Base-by-base conservation (phyloP, 2,113 vertebrate genomes). In the Pygoscelis antarcticus region DNA sequence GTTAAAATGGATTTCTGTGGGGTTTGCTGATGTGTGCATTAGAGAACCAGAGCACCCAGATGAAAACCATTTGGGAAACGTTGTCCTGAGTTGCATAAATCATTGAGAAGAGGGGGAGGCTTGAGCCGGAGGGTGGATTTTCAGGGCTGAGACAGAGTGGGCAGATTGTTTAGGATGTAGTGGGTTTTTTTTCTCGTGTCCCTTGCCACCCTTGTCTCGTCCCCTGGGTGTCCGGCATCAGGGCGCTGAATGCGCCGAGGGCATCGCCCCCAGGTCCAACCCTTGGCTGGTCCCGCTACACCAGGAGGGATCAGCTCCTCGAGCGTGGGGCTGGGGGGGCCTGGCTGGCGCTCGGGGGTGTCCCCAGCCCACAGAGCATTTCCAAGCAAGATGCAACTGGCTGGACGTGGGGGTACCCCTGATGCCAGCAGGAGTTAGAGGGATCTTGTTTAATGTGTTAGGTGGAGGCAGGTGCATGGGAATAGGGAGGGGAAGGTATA, bases 371-470 rank as follows among this genome's bases (percentile, higher is more conserved):
- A 5, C 0, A 1, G 74, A 76, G 40, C 52, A 7, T 79, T 78
- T 71, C 77, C 84, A 68, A 84, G 95, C 91, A 52, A 81, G 90
- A 61, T 70, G 78, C n/a, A 86, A 26, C 46, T 75, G 2, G 8
- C 47, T 27, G 44, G 89, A 83, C 4, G 1, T 22, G 38, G 78
- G 36, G 49, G 70, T 32, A 49, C 76, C 92, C 81, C 27, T 1
- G 3, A 25, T 2, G n/a, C 69, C 79, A 76, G 93, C 9, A 1
- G 77, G 64, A 89, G 79, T 90, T 68, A 80, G 93, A 86, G 70
- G 88, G 86, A 5, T 55, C n/a, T 46, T 6, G 60, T 78, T 96
- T 83, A 86, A 83, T 90, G 90, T 83, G 95, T 98, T 97, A 98
- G 89, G 84, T 92, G 70, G 68, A 83, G 79, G 82, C 21, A 15